Conservation (phyloP, 1,140 invertebrate genomes). For the Reticulitermes speratus region DNA sequence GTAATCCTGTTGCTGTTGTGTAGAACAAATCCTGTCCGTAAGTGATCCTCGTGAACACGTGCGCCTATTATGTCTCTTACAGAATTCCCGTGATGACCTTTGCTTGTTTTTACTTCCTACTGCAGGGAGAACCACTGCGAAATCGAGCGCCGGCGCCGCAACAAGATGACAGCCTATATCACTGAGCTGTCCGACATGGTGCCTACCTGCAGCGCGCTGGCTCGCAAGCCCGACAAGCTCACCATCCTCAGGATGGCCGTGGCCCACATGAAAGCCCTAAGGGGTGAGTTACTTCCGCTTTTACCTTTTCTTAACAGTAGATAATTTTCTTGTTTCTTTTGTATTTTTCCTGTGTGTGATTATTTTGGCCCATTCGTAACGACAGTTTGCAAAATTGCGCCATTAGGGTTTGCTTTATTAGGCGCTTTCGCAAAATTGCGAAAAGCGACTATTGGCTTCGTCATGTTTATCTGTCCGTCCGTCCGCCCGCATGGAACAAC, state of each 20-base stretch:
- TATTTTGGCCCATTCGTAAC: not conserved
- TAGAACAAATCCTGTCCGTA: too few species aligned
- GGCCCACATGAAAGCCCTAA: slow-evolving; percentile 96
- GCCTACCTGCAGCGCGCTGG: slow-evolving; percentile 95
- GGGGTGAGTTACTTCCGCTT: slow-evolving; percentile 64
- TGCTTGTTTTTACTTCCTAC: slow-evolving; percentile 19
- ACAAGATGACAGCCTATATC: slow-evolving; percentile 99
- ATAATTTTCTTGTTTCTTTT: not conserved
- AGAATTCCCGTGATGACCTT: slow-evolving; percentile 6
- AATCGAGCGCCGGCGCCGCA: slow-evolving; percentile 94
- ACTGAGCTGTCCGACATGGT: slow-evolving; percentile 99
- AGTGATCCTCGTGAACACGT: too few species aligned
- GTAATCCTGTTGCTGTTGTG: too few species aligned
- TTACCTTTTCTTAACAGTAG: not conserved
- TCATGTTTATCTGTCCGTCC: too few species aligned
- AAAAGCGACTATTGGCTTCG: too few species aligned
- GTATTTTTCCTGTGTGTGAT: not conserved
- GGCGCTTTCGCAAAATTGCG: too few species aligned
- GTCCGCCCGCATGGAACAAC: too few species aligned
- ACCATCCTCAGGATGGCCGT: slow-evolving; percentile 99
- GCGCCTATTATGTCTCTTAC: not conserved
- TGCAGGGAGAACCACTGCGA: slow-evolving; percentile 99
- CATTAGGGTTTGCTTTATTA: too few species aligned
- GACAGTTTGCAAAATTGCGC: not conserved
- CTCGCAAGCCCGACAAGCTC: slow-evolving; percentile 97